Base-by-base conservation (phyloP, 1,140 invertebrate species). In the Polypedilum pembai region DNA sequence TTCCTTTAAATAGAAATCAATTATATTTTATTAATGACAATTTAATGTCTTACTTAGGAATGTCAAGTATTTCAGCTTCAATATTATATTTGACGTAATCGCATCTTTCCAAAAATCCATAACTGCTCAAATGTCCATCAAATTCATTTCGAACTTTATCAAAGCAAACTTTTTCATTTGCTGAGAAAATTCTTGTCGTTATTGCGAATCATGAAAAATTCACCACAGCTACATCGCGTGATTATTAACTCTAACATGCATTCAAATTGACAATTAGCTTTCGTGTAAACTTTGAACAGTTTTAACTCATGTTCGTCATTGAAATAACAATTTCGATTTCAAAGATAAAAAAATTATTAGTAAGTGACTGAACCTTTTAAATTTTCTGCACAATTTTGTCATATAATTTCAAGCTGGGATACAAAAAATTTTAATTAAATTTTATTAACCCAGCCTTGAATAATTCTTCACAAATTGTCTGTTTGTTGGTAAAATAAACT, bases 241-340 rank as follows among this genome's bases (percentile, higher is more conserved):
- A 56, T 56, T 12, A 56, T 56, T 4, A 56, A 56, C 3, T 15
- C 45, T n/a, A 12, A n/a, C 45, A 56, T 4, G n/a, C 45, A 56
- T 56, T 56, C 45, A 4, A n/a, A n/a, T 8, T n/a, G 7, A 15
- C 45, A 56, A n/a, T 56, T 56, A 4, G 45, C 7, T 56, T 8
- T 15, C 1, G 90, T 92, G 78, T 92, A 92, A 4, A 87, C 87
- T 76, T 86, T 85, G 79, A 87, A 91, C 78, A 85, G 89, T 66
- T 82, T 82, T n/a, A 91, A 80, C 73, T 83, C 82, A 18, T 87
- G 85, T 78, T 90, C 89, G 56, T 82, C 82, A 56, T 85, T 83
- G 76, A 89, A 89, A 80, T 84, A 89, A 75, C 89, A 90, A 75
- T 88, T 85, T 1, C 88, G 85, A 77, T 18, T 69, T 4, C 1